phyloP scores from a whole-genome alignment of 2,888 invertebrate species.

The Lasioglossum figueresi region DNA sequence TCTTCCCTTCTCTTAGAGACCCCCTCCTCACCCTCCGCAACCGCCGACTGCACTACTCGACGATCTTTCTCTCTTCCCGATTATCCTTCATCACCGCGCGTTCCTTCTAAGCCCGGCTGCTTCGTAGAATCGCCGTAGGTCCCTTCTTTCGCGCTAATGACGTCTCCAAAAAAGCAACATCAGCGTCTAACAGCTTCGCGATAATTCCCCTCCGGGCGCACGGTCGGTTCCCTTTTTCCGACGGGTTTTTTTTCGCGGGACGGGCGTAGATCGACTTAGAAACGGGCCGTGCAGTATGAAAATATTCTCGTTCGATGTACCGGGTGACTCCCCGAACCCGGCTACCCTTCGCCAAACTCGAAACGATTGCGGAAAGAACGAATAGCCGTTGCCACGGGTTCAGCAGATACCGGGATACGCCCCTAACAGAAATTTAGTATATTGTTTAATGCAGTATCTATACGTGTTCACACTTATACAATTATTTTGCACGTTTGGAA shows the following conservation, averaged over 20 bases:
- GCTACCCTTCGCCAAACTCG: too few relatives aligned
- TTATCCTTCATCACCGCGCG: slow-evolving; percentile 64
- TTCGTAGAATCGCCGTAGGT: slow-evolving; percentile 76
- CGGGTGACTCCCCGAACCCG: not conserved
- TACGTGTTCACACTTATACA: too few relatives aligned
- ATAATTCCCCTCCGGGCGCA: slow-evolving; percentile 28
- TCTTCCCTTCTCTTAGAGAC: slow-evolving; percentile 50
- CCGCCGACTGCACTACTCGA: not conserved
- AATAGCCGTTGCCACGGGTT: too few relatives aligned
- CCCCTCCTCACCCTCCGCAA: slow-evolving; percentile 35
- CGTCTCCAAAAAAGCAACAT: slow-evolving; percentile 73
- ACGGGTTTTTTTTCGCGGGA: slow-evolving; percentile 10
- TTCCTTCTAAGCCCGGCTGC: slow-evolving; percentile 57
- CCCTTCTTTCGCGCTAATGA: slow-evolving; percentile 78
- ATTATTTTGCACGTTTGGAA: too few relatives aligned
- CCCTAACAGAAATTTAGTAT: too few relatives aligned
- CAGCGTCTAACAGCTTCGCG: slow-evolving; percentile 38
- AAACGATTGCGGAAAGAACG: not conserved
- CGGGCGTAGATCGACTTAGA: not conserved
- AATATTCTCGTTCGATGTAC: not conserved
- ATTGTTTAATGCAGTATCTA: too few relatives aligned
- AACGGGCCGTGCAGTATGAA: not conserved
- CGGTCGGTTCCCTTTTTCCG: slow-evolving; percentile 33
- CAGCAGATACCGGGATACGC: too few relatives aligned
- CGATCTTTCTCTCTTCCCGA: slow-evolving; percentile 59